Base-by-base conservation (phyloP, 2,888 invertebrate genomes). In the Melieria crassipennis region DNA sequence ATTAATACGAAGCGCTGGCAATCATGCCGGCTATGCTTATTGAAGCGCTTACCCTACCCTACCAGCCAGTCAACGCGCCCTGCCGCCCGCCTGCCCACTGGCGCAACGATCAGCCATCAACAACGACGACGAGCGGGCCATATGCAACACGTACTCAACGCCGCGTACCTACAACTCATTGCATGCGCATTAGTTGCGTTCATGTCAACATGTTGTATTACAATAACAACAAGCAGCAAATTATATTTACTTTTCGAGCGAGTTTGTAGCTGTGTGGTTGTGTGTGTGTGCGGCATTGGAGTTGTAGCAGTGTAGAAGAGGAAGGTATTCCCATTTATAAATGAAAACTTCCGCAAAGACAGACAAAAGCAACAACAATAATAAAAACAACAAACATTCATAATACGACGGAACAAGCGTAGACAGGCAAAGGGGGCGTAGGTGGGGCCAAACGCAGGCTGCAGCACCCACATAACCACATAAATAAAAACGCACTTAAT, bases 341-440 rank as follows among this genome's bases (percentile, higher is more conserved):
- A 70, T 70, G 70, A 70, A 67, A 72, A 74, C 74, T 72, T 74
- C 74, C 74, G 74, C 74, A 74, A 56, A 57, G 16, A 65, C 65
- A 61, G 47, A 64, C 60, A 60, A 13, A 10, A 63, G 13, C 47
- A 56, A 45, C 16, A 48, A 42, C 30, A 30, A 30, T 30, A 30
- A 30, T 30, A 30, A 30, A 30, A 63, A 7, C 4, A 42, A n/a
- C 48, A 46, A 50, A 47, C 58, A 46, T 16, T 58, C 42, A 57
- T 30, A 42, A 7, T 43, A 16, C n/a, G 48, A 7, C 4, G n/a
- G 16, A 47, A 63, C 47, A 61, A 46, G 47, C 7, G 55, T 6
- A 52, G 43, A 58, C 42, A 62, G 64, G 30, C 56, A 58, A 64
- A 68, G 68, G 60, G 16, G 11, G n/a, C 48, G 7, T 43, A 13